Evolutionary conservation across 1,140 invertebrate genomes (phyloP).

Genomic region (Chrysomallon squamiferum): DNA sequence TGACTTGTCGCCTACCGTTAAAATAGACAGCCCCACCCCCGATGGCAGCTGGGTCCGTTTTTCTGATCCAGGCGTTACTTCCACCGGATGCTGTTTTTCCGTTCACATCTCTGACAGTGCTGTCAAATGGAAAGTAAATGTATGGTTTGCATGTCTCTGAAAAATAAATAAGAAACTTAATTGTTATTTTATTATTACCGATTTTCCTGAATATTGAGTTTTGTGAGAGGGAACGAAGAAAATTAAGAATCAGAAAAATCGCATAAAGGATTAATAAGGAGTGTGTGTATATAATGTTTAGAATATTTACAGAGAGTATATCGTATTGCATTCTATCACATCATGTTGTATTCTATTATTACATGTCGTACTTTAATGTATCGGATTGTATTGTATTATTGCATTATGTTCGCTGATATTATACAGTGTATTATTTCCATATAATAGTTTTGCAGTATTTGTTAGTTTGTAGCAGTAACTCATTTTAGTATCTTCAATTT

Average conservation of each 20-base stretch:
- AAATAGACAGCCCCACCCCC: constrained; percentile 19
- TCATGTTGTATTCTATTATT: too few relatives aligned
- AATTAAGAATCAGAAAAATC: background rate
- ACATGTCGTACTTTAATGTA: too few relatives aligned
- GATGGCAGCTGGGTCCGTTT: background rate
- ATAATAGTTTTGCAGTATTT: too few relatives aligned
- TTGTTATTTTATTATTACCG: background rate
- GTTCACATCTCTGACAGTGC: constrained; percentile 12
- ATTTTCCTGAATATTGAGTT: background rate
- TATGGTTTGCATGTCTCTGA: constrained; percentile 18
- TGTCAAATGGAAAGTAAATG: constrained; percentile 27
- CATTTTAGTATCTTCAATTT: too few relatives aligned
- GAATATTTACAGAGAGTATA: too few relatives aligned
- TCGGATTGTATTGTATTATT: too few relatives aligned
- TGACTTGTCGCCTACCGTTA: constrained; percentile 12
- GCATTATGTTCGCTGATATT: too few relatives aligned
- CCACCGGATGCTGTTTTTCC: constrained; percentile 15
- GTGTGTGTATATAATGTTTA: too few relatives aligned
- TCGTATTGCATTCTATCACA: too few relatives aligned
- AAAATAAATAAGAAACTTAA: background rate
- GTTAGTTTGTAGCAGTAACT: too few relatives aligned
- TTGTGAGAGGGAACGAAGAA: background rate
- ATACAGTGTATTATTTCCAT: too few relatives aligned
- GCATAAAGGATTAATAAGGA: background rate
- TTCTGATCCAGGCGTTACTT: constrained; percentile 4